Conservation (phyloP, 2,113 vertebrate genomes). For the Gulo gulo region DNA sequence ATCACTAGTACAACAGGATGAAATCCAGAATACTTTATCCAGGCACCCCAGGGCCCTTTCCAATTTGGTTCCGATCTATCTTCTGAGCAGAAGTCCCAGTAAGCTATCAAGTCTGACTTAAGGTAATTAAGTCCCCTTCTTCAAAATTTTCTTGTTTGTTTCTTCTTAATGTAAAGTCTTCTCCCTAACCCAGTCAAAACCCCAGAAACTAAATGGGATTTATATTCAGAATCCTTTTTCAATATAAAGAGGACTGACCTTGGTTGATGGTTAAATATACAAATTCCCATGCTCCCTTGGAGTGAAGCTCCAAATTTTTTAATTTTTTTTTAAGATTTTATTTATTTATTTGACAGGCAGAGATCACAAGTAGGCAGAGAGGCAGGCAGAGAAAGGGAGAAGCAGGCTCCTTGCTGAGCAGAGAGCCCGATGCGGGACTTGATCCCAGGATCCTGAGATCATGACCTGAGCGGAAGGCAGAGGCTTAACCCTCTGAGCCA, state of each 20-base stretch:
- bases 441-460: too few relatives aligned
- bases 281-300: neutral
- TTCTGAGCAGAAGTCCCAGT: neutral
- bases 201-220: neutral
- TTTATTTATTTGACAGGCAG: too few relatives aligned
- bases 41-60: neutral
- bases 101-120: conserved; percentile 5
- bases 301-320: neutral
- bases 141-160: neutral
- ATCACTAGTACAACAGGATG: neutral
- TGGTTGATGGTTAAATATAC: neutral
- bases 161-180: neutral
- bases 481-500: too few relatives aligned
- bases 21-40: neutral
- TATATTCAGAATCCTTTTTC: conserved; percentile 3
- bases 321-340: neutral
- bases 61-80: neutral
- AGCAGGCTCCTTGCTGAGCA: too few relatives aligned
- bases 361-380: too few relatives aligned
- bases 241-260: neutral
- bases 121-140: neutral
- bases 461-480: too few relatives aligned
- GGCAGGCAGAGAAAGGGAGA: too few relatives aligned
- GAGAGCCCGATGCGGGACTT: too few relatives aligned
- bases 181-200: neutral